Conservation (phyloP, 1,140 invertebrate genomes). For the Mesaphorura yosii region DNA sequence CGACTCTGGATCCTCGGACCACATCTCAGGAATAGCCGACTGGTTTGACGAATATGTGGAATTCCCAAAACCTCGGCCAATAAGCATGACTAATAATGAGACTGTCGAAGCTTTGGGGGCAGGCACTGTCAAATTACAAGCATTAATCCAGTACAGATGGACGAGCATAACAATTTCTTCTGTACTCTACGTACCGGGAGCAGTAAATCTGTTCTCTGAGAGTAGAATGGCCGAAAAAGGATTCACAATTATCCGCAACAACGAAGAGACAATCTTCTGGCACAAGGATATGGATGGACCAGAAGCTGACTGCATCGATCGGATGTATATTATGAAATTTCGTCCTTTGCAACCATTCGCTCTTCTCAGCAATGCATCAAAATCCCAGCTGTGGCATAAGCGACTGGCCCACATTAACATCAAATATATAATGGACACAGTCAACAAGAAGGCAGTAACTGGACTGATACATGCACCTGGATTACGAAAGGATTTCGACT, state of each 20-base stretch:
- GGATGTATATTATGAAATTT: slow-evolving; percentile 12
- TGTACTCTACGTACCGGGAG: slow-evolving; percentile 9
- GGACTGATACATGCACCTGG: not conserved
- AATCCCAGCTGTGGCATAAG: slow-evolving; percentile 16
- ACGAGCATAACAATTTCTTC: not conserved
- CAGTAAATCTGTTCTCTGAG: slow-evolving; percentile 15
- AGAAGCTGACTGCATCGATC: not conserved
- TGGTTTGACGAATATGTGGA: not conserved
- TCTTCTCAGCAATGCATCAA: not conserved
- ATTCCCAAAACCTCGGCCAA: not conserved
- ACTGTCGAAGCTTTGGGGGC: not conserved
- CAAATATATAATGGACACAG: slow-evolving; percentile 8
- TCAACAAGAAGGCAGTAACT: not conserved
- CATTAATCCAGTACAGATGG: not conserved
- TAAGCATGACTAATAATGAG: not conserved
- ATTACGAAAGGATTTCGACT: slow-evolving; percentile 16
- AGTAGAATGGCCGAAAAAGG: slow-evolving; percentile 7
- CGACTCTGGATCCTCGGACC: slow-evolving; percentile 5
- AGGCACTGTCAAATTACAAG: not conserved
- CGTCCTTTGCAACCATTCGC: not conserved
- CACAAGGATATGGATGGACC: not conserved
- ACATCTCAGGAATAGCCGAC: not conserved
- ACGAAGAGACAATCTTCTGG: not conserved
- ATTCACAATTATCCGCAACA: slow-evolving; percentile 4
- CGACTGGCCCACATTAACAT: slow-evolving; percentile 11